These are phyloP conservation scores for Microtus richardsoni DNA, from an alignment of 2,113 vertebrate genomes.

Conservation along the genomic window DNA sequence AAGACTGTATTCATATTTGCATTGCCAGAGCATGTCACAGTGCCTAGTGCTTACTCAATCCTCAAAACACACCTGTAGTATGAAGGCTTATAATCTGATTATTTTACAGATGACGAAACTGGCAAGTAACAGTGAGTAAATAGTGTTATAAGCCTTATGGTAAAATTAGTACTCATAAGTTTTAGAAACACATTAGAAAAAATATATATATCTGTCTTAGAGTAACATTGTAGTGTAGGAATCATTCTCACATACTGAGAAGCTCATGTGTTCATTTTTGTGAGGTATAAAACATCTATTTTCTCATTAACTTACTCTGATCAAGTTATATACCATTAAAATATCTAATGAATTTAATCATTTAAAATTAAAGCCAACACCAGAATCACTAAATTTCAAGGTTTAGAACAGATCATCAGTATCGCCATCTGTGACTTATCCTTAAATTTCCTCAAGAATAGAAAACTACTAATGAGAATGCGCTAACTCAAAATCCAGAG, in stretches of 20 bases:
- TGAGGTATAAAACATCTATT: background rate
- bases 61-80: conserved; percentile 11
- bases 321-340: conserved; percentile 34
- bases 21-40: background rate
- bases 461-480: conserved; percentile 38
- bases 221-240: background rate
- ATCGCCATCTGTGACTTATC: background rate
- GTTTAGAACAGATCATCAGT: conserved; percentile 38
- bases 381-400: conserved; percentile 46
- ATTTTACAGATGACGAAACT: conserved; percentile 30
- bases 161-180: conserved; percentile 30
- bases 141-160: conserved; percentile 18
- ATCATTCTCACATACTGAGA: conserved; percentile 39
- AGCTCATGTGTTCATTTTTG: background rate
- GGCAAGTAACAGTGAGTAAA: background rate
- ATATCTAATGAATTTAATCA: background rate
- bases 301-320: conserved; percentile 40
- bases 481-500: conserved; percentile 17
- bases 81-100: conserved; percentile 39
- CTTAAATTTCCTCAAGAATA: conserved; percentile 32
- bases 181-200: conserved; percentile 26
- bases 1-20: conserved; percentile 11
- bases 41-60: conserved; percentile 1
- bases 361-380: conserved; percentile 47
- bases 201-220: background rate